phyloP scores from a whole-genome alignment of 2,113 vertebrate genomes.

The Cinclus cinclus region DNA sequence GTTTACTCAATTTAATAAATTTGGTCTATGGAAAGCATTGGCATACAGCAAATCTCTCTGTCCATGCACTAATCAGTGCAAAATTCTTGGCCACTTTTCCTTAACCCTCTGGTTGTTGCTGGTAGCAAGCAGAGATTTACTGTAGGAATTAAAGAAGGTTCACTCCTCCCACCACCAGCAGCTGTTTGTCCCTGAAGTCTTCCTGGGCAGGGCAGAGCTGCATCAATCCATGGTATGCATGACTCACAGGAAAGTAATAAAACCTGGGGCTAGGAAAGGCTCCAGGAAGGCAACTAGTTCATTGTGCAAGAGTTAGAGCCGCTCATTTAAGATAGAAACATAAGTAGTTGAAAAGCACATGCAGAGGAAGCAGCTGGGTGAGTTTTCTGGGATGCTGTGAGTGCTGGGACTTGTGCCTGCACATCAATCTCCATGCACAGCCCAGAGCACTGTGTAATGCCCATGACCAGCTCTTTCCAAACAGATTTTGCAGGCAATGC shows the following conservation, averaged over 20 bases:
- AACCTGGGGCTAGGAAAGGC: background rate
- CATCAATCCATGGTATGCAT: background rate
- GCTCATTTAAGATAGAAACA: background rate
- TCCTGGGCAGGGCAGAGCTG: background rate
- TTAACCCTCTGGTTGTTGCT: background rate
- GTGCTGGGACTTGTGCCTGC: background rate
- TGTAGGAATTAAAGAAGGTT: background rate
- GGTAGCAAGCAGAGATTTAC: background rate
- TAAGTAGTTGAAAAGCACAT: background rate
- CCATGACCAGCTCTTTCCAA: background rate
- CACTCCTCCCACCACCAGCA: constrained; percentile 7
- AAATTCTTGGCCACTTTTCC: background rate
- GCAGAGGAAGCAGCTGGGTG: background rate
- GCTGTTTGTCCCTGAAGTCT: background rate
- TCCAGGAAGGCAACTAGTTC: background rate
- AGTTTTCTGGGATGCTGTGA: background rate
- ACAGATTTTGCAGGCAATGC: background rate
- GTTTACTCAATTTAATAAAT: background rate
- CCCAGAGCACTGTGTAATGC: accelerated
- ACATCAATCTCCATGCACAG: accelerated
- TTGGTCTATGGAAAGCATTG: background rate
- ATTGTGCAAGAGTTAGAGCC: background rate
- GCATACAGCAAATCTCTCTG: background rate
- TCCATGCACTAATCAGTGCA: background rate
- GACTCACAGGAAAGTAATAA: constrained; percentile 33